Evolutionary conservation across 2,113 vertebrate genomes (phyloP).

Genomic region (Peromyscus leucopus): DNA sequence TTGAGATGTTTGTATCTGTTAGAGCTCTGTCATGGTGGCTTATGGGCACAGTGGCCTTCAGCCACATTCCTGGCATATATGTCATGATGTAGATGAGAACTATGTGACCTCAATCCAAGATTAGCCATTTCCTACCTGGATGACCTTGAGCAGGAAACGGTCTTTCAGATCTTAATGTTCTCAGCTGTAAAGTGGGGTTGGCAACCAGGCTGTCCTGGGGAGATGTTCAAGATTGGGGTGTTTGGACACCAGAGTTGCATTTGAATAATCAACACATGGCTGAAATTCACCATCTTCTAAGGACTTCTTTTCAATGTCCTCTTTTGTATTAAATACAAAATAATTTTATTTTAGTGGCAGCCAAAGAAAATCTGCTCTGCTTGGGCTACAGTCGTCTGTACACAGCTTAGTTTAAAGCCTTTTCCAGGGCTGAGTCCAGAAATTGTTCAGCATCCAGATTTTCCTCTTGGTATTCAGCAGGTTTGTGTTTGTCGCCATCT

Average conservation of each 20-base stretch:
- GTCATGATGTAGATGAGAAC: neutral
- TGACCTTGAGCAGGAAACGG: neutral
- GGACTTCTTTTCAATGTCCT: neutral
- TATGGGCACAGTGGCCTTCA: neutral
- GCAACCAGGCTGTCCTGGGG: accelerated
- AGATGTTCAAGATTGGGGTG: neutral
- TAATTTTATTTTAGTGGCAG: neutral
- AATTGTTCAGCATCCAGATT: neutral
- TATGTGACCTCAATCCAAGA: no score
- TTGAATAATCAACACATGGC: neutral
- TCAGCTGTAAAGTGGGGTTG: neutral
- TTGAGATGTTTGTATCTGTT: neutral
- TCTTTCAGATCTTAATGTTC: neutral
- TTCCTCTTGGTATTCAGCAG: neutral
- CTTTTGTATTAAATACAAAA: neutral
- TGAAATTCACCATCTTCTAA: neutral
- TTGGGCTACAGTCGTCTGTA: neutral
- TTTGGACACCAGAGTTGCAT: neutral
- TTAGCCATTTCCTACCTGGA: neutral
- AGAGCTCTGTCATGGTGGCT: neutral
- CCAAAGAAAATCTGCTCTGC: neutral
- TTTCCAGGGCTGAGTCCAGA: neutral
- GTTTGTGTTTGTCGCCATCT: constrained; percentile 73
- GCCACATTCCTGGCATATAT: neutral
- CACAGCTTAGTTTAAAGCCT: neutral